Evolutionary conservation across 2,888 invertebrate genomes (phyloP).

Genomic region (Chymomyza fuscimana): DNA sequence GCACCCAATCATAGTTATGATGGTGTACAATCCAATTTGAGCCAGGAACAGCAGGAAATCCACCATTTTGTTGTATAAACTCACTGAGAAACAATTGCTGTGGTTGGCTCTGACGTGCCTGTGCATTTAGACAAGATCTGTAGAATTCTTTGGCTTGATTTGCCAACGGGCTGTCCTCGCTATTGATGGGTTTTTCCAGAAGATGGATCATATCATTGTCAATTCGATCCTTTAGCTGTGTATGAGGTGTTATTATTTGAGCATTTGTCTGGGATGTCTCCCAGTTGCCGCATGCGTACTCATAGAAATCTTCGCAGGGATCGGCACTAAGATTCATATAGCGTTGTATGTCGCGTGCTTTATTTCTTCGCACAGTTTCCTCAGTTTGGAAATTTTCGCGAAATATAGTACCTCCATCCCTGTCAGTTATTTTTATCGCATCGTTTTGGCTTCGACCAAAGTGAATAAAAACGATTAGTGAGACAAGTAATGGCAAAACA

Average conservation of each 20-base stretch:
- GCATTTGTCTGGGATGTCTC: slow-evolving; percentile 5
- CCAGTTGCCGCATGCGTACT: slow-evolving; percentile 77
- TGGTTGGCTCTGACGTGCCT: slow-evolving; percentile 51
- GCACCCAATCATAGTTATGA: slow-evolving; percentile 73
- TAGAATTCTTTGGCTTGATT: slow-evolving; percentile 76
- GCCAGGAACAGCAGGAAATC: slow-evolving; percentile 75
- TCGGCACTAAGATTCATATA: slow-evolving; percentile 67
- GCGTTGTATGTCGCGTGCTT: slow-evolving; percentile 57
- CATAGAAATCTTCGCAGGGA: slow-evolving; percentile 77
- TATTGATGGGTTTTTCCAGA: slow-evolving; percentile 56
- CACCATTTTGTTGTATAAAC: slow-evolving; percentile 70
- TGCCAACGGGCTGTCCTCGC: slow-evolving; percentile 59
- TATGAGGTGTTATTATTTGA: slow-evolving; percentile 30
- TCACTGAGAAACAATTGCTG: slow-evolving; percentile 67
- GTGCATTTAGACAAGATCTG: slow-evolving; percentile 65
- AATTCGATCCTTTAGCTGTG: slow-evolving; percentile 45
- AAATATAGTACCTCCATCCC: slow-evolving; percentile 25
- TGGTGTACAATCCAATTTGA: slow-evolving; percentile 68
- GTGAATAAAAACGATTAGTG: neutral
- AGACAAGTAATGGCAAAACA: neutral
- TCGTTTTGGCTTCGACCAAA: neutral
- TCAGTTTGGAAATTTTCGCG: slow-evolving; percentile 59
- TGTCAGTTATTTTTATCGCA: neutral
- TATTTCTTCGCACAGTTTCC: slow-evolving; percentile 56
- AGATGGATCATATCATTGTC: slow-evolving; percentile 59